A percentile compares a stretch with the other conserved stretches of the same genome.
phyloP scores from a whole-genome alignment of 2,888 invertebrate species.

The Gnatocerus cornutus region DNA sequence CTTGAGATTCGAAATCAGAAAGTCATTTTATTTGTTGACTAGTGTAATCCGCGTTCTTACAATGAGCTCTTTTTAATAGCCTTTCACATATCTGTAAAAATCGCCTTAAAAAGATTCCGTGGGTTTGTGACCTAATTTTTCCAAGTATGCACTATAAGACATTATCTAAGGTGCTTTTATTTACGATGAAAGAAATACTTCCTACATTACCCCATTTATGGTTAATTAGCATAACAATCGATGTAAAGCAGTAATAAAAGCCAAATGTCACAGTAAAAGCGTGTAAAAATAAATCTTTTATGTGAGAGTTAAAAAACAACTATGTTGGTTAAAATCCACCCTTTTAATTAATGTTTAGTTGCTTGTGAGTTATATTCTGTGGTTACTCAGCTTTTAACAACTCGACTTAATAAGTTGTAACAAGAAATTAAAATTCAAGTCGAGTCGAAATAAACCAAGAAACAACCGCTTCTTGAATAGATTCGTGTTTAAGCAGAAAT shows the following conservation, averaged over 20 bases:
- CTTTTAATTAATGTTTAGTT: conserved; percentile 47
- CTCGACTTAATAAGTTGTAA: conserved; percentile 43
- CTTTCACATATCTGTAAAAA: too few relatives aligned
- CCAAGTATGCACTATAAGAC: neutral
- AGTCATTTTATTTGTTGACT: too few relatives aligned
- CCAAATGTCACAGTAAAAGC: conserved; percentile 32
- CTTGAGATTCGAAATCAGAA: too few relatives aligned
- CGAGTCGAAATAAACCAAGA: conserved; percentile 10
- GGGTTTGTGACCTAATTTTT: conserved; percentile 14
- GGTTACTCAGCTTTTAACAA: conserved; percentile 43
- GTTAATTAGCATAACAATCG: conserved; percentile 45
- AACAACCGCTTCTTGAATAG: conserved; percentile 11
- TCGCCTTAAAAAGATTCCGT: neutral
- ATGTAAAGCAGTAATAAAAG: conserved; percentile 41
- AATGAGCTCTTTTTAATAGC: too few relatives aligned
- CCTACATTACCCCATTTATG: conserved; percentile 29
- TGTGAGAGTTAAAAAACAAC: conserved; percentile 37
- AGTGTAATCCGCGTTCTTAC: too few relatives aligned
- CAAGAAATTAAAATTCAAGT: conserved; percentile 42
- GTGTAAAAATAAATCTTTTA: conserved; percentile 44
- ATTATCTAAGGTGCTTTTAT: conserved; percentile 24
- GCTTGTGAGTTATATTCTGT: conserved; percentile 41
- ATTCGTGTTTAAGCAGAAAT: conserved; percentile 24
- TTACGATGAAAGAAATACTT: conserved; percentile 28
- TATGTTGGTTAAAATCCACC: conserved; percentile 30